These are phyloP conservation scores for Tiphia femorata DNA, from an alignment of 2,888 invertebrate genomes.

Conservation along the genomic window DNA sequence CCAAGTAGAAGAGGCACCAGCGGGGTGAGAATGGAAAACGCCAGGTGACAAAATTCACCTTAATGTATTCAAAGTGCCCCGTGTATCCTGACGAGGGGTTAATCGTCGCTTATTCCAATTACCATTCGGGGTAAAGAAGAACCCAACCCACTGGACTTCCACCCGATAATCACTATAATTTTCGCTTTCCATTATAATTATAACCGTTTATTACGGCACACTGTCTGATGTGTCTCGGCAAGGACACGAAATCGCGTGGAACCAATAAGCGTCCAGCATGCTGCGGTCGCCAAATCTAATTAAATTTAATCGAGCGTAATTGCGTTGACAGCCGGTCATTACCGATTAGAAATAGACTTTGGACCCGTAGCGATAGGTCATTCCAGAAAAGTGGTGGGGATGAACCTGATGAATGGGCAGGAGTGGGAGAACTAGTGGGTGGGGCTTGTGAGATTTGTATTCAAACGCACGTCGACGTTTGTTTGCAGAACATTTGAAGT, in stretches of 20 bases:
- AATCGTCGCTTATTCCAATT: constrained; percentile 34
- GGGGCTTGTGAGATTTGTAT: no score
- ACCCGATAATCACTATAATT: constrained; percentile 60
- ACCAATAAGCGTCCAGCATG: constrained; percentile 15
- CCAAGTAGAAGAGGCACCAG: constrained; percentile 2
- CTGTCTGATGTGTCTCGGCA: constrained; percentile 9
- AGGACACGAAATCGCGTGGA: no score
- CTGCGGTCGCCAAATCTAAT: constrained; percentile 59
- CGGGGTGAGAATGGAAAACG: background rate
- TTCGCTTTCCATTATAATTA: constrained; percentile 58
- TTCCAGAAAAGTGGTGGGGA: no score
- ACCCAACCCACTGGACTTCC: constrained; percentile 17
- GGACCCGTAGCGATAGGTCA: background rate
- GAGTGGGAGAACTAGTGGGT: no score
- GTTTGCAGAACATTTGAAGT: no score
- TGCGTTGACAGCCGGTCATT: constrained; percentile 50
- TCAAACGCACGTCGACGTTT: no score
- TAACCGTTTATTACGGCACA: constrained; percentile 48
- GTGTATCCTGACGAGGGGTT: constrained; percentile 7
- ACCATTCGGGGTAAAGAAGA: constrained; percentile 32
- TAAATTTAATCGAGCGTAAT: constrained; percentile 56
- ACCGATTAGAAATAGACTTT: constrained; percentile 29
- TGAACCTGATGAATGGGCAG: no score
- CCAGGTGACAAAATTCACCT: constrained; percentile 47
- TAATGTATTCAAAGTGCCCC: constrained; percentile 50